A percentile compares a stretch with the other conserved stretches of the same genome.
Conservation (phyloP, 2,113 vertebrate genomes). For the Macquaria ambigua region DNA sequence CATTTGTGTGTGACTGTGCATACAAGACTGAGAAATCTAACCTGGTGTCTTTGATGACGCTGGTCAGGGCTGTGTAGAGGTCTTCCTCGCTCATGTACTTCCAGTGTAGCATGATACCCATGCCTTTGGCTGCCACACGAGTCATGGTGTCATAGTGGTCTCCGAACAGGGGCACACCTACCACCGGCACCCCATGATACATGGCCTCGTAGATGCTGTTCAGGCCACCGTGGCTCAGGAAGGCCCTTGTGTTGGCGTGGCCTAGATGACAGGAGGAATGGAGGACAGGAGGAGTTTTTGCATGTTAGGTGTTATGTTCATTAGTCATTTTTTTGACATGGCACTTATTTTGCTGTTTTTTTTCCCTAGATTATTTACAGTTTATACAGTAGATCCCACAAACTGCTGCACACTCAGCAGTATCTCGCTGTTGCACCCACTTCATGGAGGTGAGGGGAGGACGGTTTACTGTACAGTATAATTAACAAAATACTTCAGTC, state of each 20-base stretch:
- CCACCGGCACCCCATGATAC: slow-evolving; percentile 97
- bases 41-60: slow-evolving; percentile 92
- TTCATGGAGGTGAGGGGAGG: background rate
- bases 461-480: background rate
- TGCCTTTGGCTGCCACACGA: slow-evolving; percentile 96
- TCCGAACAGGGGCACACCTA: slow-evolving; percentile 96
- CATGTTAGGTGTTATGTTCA: background rate
- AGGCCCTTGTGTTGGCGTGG: slow-evolving; percentile 92
- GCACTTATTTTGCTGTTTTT: background rate
- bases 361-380: background rate
- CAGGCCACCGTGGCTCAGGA: slow-evolving; percentile 96
- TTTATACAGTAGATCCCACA: background rate
- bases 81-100: slow-evolving; percentile 91
- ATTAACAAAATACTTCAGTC: background rate
- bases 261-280: slow-evolving; percentile 79
- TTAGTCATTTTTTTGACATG: slow-evolving; percentile 3
- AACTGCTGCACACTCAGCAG: background rate
- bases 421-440: background rate
- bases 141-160: slow-evolving; percentile 99
- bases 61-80: slow-evolving; percentile 89
- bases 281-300: slow-evolving; percentile 17
- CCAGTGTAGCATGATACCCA: slow-evolving; percentile 97
- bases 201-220: slow-evolving; percentile 99
- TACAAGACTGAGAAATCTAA: slow-evolving; percentile 62
- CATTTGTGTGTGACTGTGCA: background rate